These are phyloP conservation scores for Gymnocheta viridis DNA, from an alignment of 2,888 invertebrate genomes.

Conservation along the genomic window DNA sequence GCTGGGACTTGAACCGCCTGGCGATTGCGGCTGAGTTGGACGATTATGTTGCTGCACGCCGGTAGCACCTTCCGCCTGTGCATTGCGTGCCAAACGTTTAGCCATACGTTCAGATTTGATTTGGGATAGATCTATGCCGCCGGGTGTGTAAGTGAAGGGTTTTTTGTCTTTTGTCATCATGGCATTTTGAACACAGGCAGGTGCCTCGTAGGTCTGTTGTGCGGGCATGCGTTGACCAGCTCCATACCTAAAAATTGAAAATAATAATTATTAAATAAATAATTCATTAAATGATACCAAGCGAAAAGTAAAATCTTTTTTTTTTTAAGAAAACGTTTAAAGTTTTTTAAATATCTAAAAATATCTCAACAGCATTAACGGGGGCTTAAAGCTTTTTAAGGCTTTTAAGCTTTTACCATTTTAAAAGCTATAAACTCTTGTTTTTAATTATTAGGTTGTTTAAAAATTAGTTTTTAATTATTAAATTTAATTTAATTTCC, in stretches of 20 bases:
- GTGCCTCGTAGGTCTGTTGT: conserved; percentile 85
- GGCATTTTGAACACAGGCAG: conserved; percentile 94
- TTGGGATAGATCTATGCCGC: conserved; percentile 94
- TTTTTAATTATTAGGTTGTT: too few species aligned
- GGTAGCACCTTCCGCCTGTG: conserved; percentile 87
- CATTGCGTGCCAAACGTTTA: conserved; percentile 87
- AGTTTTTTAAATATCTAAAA: too few species aligned
- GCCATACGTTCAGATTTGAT: conserved; percentile 95
- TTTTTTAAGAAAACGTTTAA: too few species aligned
- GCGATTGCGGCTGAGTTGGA: conserved; percentile 80
- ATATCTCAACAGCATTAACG: too few species aligned
- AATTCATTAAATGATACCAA: too few species aligned
- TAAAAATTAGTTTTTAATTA: too few species aligned
- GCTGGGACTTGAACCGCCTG: conserved; percentile 74
- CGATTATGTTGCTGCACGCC: conserved; percentile 84
- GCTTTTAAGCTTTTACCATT: background rate
- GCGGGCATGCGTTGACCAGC: conserved; percentile 75
- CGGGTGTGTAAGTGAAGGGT: conserved; percentile 97
- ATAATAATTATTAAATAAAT: background rate
- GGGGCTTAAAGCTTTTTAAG: too few species aligned
- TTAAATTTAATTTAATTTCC: too few species aligned
- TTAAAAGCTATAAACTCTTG: too few species aligned
- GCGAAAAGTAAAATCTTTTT: too few species aligned
- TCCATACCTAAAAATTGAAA: conserved; percentile 77
- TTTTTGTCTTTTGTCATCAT: conserved; percentile 98